These are phyloP conservation scores for Xylocampa areola DNA, from an alignment of 2,888 invertebrate genomes.

Conservation along the genomic window DNA sequence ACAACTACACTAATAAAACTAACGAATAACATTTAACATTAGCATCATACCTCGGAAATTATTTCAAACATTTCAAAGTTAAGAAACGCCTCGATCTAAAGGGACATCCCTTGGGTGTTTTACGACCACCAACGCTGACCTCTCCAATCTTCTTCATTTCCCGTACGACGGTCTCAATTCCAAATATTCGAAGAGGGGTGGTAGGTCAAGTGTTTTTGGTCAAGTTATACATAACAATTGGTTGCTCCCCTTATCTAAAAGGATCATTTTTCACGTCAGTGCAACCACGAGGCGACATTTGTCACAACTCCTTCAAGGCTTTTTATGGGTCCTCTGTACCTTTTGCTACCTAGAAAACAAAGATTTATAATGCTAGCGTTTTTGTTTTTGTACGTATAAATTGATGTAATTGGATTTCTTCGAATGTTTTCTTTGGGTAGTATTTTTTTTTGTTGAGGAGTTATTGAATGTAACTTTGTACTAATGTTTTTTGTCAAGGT, in stretches of 20 bases:
- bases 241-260: conserved; percentile 82
- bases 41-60: conserved; percentile 64
- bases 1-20: conserved; percentile 39
- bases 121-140: conserved; percentile 58
- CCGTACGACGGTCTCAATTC: conserved; percentile 3
- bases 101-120: conserved; percentile 64
- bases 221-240: conserved; percentile 81
- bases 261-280: conserved; percentile 86
- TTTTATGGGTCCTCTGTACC: conserved; percentile 76
- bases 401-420: conserved; percentile 59
- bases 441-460: not conserved
- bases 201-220: conserved; percentile 64
- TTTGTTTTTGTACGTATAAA: conserved; percentile 57
- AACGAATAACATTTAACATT: conserved; percentile 44
- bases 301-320: conserved; percentile 83
- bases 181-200: conserved; percentile 9
- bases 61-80: conserved; percentile 70
- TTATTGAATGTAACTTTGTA: too few relatives aligned
- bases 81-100: conserved; percentile 66
- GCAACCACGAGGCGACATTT: conserved; percentile 80
- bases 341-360: conserved; percentile 72
- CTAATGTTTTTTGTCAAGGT: too few relatives aligned
- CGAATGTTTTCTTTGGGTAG: conserved; percentile 33
- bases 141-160: conserved; percentile 15
- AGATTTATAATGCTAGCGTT: conserved; percentile 70